These are phyloP conservation scores for Periplaneta americana DNA, from an alignment of 1,140 invertebrate species.

Conservation along the genomic window DNA sequence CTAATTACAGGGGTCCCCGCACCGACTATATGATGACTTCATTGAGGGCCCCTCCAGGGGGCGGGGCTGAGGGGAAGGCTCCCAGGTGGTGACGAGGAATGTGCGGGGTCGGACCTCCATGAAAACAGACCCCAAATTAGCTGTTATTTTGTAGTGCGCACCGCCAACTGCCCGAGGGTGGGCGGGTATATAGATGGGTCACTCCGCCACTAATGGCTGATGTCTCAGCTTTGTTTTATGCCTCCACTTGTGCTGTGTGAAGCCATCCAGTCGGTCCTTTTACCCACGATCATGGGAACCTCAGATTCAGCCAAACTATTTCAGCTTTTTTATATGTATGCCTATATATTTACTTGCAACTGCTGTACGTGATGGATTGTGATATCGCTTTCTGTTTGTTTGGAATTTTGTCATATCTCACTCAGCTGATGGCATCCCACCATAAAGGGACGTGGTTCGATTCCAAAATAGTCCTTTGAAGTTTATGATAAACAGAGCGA, in stretches of 20 bases:
- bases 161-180: background rate
- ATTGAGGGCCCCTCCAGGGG: conserved; percentile 2
- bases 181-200: background rate
- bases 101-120: conserved; percentile 39
- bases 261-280: background rate
- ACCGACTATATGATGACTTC: conserved; percentile 8
- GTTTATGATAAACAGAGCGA: no score
- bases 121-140: conserved; percentile 43
- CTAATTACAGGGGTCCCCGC: background rate
- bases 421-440: no score
- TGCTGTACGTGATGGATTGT: no score
- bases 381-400: no score
- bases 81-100: conserved; percentile 2
- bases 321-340: no score
- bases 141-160: background rate
- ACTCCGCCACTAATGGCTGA: background rate
- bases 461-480: no score
- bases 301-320: background rate
- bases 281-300: background rate
- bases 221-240: background rate
- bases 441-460: no score
- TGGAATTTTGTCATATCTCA: no score
- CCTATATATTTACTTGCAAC: no score
- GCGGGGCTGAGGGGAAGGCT: background rate
- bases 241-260: background rate